Evolutionary conservation across 2,888 invertebrate genomes (phyloP).

Genomic region (Perizoma affinitatum): DNA sequence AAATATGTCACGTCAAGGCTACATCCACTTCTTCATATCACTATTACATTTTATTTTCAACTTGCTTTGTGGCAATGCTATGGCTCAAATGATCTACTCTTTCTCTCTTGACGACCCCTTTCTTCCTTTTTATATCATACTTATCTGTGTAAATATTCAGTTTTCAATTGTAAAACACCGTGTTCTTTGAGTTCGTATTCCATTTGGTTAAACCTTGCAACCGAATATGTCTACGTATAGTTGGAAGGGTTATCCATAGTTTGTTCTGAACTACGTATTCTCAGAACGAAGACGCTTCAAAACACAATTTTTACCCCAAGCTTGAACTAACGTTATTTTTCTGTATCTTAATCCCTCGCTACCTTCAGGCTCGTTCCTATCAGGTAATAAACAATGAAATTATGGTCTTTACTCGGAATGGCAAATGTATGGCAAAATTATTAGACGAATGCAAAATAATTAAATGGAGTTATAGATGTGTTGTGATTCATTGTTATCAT

Average conservation of each 20-base stretch:
- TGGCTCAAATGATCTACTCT: conserved; percentile 64
- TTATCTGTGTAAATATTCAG: conserved; percentile 42
- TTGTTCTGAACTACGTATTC: conserved; percentile 24
- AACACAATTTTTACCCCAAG: conserved; percentile 51
- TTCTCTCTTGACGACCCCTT: conserved; percentile 47
- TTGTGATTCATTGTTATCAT: conserved; percentile 67
- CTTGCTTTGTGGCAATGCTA: conserved; percentile 82
- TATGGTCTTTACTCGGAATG: conserved; percentile 79
- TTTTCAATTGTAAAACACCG: conserved; percentile 39
- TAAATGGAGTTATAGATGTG: conserved; percentile 68
- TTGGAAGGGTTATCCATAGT: conserved; percentile 27
- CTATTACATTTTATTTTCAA: conserved; percentile 73
- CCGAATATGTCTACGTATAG: conserved; percentile 8
- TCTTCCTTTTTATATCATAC: conserved; percentile 48
- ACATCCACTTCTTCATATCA: conserved; percentile 69
- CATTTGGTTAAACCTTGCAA: conserved; percentile 37
- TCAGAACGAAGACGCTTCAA: conserved; percentile 39
- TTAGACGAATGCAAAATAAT: conserved; percentile 75
- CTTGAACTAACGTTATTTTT: conserved; percentile 83
- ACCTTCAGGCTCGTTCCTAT: conserved; percentile 93
- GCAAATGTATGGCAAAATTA: conserved; percentile 79
- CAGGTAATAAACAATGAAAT: conserved; percentile 91
- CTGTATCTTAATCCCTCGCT: conserved; percentile 87
- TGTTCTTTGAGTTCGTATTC: conserved; percentile 45
- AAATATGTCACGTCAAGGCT: conserved; percentile 45